Base-by-base conservation (phyloP, 2,888 invertebrate species). In the Parascotia fuliginaria region DNA sequence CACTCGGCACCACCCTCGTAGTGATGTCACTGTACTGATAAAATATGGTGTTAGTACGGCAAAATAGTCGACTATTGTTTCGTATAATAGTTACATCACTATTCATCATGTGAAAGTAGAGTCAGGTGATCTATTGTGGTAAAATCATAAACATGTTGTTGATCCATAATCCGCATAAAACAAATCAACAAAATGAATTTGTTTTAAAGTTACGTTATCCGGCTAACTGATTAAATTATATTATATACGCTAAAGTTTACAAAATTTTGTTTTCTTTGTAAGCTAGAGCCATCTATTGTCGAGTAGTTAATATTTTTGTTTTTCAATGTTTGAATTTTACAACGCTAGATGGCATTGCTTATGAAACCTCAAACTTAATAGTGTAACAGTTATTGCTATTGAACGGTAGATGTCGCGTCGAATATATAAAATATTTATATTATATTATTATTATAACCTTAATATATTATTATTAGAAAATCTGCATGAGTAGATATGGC, bases 1-100 rank as follows among this genome's bases (percentile, higher is more conserved):
- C 62, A 70, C 55, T 75, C 61, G 68, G 74, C 77, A 77, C 76
- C 75, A 74, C 75, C 77, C 77, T 69, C 61, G 56, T 69, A 77
- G 75, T 70, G 73, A 64, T 66, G 74, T 3, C 5, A 19, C 19
- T 49, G 32, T 27, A 24, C 27, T 14, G n/a, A 2, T 19, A 7
- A 9, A 24, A 32, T 12, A 11, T 31, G 5, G 13, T 29, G 27
- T 28, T 16, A 45, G 16, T 24, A 15, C 4, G 11, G 9, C 9
- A 31, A 37, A 38, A 24, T 45, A 38, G 38, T 45, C 38, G 37
- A 44, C 9, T 38, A 12, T 2, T n/a, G 7, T 19, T 9, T 27
- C 1, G 1, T 11, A 11, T 12, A 11, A 33, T 11, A 32, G 1
- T 12, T 13, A 13, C 13, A 9, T 11, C 31, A 24, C 31, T 22